Evolutionary conservation across 2,113 vertebrate genomes (phyloP).

Genomic region (Catharus bicknelli): DNA sequence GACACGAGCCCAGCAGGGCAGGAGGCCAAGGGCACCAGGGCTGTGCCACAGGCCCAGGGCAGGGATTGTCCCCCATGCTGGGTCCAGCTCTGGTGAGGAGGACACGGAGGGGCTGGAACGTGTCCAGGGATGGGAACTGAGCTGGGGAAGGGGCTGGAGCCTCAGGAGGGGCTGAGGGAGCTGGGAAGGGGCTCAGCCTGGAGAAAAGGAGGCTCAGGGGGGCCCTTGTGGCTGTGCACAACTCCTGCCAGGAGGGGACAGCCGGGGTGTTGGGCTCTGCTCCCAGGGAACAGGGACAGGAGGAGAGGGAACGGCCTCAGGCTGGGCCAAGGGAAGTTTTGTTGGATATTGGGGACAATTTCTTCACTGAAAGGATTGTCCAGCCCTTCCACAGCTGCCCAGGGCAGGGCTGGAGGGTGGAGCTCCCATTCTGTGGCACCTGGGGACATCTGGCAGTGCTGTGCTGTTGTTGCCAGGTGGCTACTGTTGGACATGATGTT

Average conservation of each 20-base stretch:
- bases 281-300: not conserved
- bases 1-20: not conserved
- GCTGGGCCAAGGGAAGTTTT: not conserved
- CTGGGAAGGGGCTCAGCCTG: not conserved
- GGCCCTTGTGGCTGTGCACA: not conserved
- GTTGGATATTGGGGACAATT: too few species aligned
- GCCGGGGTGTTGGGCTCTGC: not conserved
- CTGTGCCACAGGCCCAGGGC: not conserved
- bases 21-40: not conserved
- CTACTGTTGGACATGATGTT: not conserved
- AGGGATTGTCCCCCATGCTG: not conserved
- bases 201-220: not conserved
- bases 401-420: not conserved
- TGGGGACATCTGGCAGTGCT: not conserved
- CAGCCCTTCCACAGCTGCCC: not conserved
- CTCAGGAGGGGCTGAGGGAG: not conserved
- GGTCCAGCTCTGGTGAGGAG: fast-evolving
- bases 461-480: not conserved
- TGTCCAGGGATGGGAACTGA: not conserved
- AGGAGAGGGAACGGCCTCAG: not conserved
- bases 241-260: not conserved
- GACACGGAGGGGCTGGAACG: not conserved
- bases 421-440: not conserved
- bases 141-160: not conserved
- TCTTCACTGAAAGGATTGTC: not conserved